Evolutionary conservation across 2,113 vertebrate species (phyloP).

Genomic region (Falco punctatus): DNA sequence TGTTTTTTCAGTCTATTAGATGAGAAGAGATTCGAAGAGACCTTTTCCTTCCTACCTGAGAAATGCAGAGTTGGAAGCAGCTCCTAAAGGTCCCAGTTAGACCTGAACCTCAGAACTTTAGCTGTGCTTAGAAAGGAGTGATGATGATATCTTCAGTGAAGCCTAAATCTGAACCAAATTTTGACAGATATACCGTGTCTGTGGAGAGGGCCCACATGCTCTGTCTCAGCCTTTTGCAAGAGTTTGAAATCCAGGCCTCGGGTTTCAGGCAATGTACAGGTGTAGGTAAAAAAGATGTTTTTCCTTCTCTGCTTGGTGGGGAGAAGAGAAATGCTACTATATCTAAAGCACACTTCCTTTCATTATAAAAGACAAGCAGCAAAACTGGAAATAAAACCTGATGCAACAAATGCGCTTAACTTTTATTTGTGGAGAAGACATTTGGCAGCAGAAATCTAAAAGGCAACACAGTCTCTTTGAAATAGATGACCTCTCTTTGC

Average conservation of each 20-base stretch:
- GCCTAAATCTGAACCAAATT: background rate
- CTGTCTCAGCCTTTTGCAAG: accelerated
- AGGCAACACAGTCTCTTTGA: background rate
- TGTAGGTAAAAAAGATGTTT: background rate
- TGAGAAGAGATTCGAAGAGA: background rate
- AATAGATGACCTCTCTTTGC: background rate
- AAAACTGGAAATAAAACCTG: background rate
- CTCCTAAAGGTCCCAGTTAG: background rate
- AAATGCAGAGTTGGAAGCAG: background rate
- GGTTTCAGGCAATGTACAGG: background rate
- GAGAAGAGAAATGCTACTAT: background rate
- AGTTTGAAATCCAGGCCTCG: background rate
- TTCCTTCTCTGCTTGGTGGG: background rate
- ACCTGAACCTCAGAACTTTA: background rate
- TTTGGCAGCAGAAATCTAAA: slow-evolving; percentile 2
- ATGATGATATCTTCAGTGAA: background rate
- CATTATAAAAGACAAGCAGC: background rate
- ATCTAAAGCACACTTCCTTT: background rate
- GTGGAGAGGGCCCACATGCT: background rate
- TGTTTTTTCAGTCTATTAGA: background rate
- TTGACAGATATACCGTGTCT: accelerated
- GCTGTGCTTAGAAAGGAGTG: background rate
- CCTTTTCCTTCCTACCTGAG: background rate
- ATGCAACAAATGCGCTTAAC: background rate
- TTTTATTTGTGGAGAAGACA: background rate